phyloP scores from a whole-genome alignment of 2,888 invertebrate species.

The Petrolisthes manimaculis region DNA sequence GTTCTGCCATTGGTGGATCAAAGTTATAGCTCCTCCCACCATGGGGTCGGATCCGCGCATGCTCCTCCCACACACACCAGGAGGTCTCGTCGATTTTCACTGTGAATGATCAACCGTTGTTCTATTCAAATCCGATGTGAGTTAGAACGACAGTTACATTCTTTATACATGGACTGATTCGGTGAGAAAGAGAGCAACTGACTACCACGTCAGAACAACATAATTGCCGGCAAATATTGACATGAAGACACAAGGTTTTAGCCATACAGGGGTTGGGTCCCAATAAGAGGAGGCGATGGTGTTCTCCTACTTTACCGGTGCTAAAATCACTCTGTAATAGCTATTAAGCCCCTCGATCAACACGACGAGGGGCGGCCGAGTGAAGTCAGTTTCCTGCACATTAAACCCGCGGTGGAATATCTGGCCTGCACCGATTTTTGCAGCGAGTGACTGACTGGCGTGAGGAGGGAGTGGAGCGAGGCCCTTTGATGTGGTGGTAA shows the following conservation, averaged over 20 bases:
- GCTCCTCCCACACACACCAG: conserved; percentile 52
- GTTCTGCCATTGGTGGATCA: conserved; percentile 24
- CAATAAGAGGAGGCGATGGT: background rate
- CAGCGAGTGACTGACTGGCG: conserved; percentile 31
- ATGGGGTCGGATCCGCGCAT: conserved; percentile 33
- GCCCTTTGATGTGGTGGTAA: conserved; percentile 38
- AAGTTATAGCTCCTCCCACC: conserved; percentile 24
- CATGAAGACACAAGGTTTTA: background rate
- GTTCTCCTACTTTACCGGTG: conserved; percentile 27
- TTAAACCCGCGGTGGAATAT: conserved; percentile 46
- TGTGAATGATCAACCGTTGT: conserved; percentile 60
- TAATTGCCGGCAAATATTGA: conserved; percentile 34
- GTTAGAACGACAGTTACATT: conserved; percentile 56
- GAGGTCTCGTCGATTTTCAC: conserved; percentile 57
- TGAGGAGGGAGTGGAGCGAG: conserved; percentile 26
- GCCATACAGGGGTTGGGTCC: conserved; percentile 14
- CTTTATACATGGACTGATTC: conserved; percentile 48
- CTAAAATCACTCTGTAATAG: conserved; percentile 60
- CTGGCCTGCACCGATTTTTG: conserved; percentile 38
- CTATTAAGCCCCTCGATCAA: conserved; percentile 56
- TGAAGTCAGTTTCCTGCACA: conserved; percentile 53
- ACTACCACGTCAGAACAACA: conserved; percentile 31
- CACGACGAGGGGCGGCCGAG: conserved; percentile 46
- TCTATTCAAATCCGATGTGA: conserved; percentile 59
- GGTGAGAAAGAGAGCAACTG: conserved; percentile 60